phyloP scores from a whole-genome alignment of 2,888 invertebrate genomes.

The Acleris literana region DNA sequence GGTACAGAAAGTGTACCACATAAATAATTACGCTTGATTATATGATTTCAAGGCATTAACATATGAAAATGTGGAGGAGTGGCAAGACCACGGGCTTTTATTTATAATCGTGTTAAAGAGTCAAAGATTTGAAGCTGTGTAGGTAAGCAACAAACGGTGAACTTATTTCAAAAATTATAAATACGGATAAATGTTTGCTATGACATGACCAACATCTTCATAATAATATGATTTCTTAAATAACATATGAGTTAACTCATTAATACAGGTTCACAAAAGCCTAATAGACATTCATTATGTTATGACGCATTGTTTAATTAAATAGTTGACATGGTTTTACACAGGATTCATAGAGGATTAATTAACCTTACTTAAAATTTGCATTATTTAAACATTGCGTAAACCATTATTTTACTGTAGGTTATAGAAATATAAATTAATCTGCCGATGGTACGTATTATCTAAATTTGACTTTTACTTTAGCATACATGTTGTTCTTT shows the following conservation, averaged over 20 bases:
- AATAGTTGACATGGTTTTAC: no score
- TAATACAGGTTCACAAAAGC: no score
- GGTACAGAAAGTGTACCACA: constrained; percentile 4
- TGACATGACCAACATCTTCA: background rate
- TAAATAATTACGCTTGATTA: background rate
- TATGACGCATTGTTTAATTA: no score
- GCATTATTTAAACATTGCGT: no score
- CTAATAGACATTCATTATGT: no score
- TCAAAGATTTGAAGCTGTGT: background rate
- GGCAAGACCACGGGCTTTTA: background rate
- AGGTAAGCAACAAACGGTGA: background rate
- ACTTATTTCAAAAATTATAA: background rate
- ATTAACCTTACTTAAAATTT: no score
- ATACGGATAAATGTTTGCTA: background rate
- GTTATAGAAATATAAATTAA: no score
- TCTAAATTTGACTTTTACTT: no score
- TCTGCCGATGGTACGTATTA: no score
- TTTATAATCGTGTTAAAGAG: background rate
- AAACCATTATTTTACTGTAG: no score
- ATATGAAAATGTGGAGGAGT: background rate
- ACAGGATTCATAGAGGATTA: no score
- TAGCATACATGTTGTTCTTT: no score
- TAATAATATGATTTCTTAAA: background rate
- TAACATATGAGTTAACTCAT: background rate
- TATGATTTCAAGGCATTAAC: background rate